Evolutionary conservation across 2,113 vertebrate species (phyloP).

Genomic region (Manacus vitellinus): DNA sequence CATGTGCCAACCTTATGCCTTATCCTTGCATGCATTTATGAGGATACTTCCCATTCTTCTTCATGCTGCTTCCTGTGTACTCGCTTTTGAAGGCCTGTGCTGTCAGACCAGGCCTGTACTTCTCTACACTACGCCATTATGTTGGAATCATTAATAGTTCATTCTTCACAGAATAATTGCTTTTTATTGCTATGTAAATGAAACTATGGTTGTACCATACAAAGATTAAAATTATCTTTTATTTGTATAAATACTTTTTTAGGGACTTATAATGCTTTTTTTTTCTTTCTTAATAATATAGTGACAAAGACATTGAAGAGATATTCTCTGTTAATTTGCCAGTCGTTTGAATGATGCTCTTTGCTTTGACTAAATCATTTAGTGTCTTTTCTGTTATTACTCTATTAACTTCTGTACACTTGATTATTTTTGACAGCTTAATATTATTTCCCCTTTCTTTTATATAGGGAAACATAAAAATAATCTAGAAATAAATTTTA

Average conservation of each 20-base stretch:
- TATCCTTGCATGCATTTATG: fast-evolving
- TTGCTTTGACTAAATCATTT: not conserved
- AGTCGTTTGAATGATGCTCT: not conserved
- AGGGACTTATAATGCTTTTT: fast-evolving
- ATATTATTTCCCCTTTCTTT: not conserved
- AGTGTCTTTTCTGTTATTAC: not conserved
- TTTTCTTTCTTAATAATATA: not conserved
- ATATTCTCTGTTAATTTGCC: not conserved
- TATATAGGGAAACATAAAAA: not conserved
- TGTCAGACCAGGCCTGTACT: not conserved
- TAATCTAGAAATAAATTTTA: not conserved
- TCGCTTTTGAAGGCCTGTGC: not conserved
- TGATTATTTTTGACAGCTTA: not conserved
- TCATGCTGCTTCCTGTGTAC: fast-evolving
- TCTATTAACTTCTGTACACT: not conserved
- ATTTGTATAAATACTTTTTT: not conserved
- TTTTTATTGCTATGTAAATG: not conserved
- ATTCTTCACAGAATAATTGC: not conserved
- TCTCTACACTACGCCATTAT: not conserved
- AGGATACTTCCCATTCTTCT: not conserved
- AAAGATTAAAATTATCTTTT: not conserved
- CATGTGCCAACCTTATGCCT: not conserved
- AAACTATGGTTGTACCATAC: not conserved
- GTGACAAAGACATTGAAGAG: not conserved
- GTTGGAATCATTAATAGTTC: not conserved